phyloP scores from a whole-genome alignment of 2,888 invertebrate genomes.

The Koerneria pararmatus region DNA sequence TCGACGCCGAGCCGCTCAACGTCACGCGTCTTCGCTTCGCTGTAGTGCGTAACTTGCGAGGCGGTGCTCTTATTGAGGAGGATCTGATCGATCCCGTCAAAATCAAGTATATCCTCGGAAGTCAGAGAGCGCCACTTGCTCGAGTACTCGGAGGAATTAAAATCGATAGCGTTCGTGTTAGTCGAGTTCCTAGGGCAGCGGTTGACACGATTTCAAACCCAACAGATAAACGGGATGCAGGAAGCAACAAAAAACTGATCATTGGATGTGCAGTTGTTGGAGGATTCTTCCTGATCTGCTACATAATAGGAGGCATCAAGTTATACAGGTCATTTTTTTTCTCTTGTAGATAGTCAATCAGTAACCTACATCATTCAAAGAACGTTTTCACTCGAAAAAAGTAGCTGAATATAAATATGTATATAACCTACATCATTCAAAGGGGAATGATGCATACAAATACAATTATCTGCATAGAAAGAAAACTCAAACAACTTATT shows the following conservation, averaged over 20 bases:
- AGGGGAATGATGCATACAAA: too few relatives aligned
- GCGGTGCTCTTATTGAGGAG: conserved; percentile 26
- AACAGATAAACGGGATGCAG: conserved; percentile 19
- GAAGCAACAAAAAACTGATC: conserved; percentile 34
- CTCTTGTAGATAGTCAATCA: too few relatives aligned
- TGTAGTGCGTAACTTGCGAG: conserved; percentile 33
- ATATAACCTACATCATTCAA: too few relatives aligned
- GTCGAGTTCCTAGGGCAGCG: conserved; percentile 28
- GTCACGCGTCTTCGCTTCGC: conserved; percentile 48
- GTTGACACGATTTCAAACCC: too few relatives aligned
- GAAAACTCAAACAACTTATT: too few relatives aligned
- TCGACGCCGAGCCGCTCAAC: conserved; percentile 40
- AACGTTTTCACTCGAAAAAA: too few relatives aligned
- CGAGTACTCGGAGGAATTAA: conserved; percentile 54
- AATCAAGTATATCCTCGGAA: conserved; percentile 48
- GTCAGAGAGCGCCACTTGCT: conserved; percentile 43
- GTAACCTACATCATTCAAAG: too few relatives aligned
- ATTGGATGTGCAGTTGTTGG: conserved; percentile 30
- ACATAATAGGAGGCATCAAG: conserved; percentile 39
- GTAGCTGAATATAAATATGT: too few relatives aligned
- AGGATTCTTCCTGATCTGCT: conserved; percentile 39
- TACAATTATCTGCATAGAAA: too few relatives aligned
- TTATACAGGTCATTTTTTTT: conserved; percentile 35
- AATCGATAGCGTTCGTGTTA: conserved; percentile 42
- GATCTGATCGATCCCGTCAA: conserved; percentile 39